Conservation (phyloP, 2,113 vertebrate species). For the Thalassarche chlororhynchos region DNA sequence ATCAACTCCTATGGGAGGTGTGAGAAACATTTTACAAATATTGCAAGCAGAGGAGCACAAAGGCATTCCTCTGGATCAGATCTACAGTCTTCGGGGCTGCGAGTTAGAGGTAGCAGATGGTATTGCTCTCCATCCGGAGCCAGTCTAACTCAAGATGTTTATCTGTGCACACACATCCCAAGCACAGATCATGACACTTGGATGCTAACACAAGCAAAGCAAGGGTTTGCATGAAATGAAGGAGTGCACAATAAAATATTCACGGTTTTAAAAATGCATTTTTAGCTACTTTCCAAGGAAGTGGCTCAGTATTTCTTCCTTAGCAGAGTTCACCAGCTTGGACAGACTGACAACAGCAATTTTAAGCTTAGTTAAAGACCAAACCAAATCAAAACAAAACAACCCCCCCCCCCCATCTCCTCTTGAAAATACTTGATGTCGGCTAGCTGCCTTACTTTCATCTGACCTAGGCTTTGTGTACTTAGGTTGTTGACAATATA, state of each 20-base stretch:
- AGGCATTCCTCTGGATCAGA: background rate
- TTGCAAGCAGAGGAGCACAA: background rate
- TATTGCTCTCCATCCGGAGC: background rate
- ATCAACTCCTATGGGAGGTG: background rate
- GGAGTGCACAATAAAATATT: background rate
- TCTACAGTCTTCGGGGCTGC: background rate
- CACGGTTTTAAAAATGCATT: background rate
- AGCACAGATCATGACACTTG: background rate
- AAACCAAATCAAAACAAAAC: background rate
- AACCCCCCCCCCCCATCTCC: background rate
- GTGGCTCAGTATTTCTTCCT: background rate
- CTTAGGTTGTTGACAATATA: background rate
- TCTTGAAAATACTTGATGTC: background rate
- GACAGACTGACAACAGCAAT: background rate
- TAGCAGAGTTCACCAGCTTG: background rate
- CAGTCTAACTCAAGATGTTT: background rate
- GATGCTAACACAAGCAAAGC: background rate
- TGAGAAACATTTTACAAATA: background rate
- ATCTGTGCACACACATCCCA: background rate
- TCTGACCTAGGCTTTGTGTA: background rate
- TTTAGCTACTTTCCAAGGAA: background rate
- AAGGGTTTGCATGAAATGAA: background rate
- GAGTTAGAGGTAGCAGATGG: background rate
- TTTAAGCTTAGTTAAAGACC: background rate
- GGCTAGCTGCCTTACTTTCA: background rate